Percentiles rank a stretch among this genome's conserved stretches.
Conservation (phyloP, 1,140 invertebrate genomes). For the Pygmarrhopalites habei region DNA sequence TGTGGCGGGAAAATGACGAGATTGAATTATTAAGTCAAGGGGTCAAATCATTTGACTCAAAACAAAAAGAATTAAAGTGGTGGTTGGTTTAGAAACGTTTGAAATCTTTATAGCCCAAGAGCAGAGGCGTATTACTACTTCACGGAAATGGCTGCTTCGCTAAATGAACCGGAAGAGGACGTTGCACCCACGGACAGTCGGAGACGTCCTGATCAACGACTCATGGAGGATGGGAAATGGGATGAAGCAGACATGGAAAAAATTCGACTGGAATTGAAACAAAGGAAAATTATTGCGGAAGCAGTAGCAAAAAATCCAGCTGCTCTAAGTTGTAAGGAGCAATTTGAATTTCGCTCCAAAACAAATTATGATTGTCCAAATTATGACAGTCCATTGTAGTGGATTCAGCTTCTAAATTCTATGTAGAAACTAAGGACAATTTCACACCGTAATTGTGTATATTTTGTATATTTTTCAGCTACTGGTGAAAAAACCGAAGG, state of each 20-base stretch:
- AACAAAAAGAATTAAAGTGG: too few species aligned
- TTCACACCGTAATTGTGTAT: too few species aligned
- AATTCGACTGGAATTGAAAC: conserved; percentile 55
- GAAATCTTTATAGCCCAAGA: conserved; percentile 15
- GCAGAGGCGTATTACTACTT: conserved; percentile 55
- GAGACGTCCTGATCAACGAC: conserved; percentile 56
- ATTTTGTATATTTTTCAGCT: too few species aligned
- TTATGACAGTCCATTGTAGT: conserved; percentile 42
- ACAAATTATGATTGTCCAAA: too few species aligned
- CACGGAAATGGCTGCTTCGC: conserved; percentile 54
- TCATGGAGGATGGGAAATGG: conserved; percentile 60
- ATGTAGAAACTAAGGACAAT: conserved; percentile 42
- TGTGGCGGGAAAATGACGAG: too few species aligned
- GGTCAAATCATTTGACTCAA: too few species aligned
- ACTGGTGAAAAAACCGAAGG: too few species aligned
- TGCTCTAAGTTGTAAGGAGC: background rate
- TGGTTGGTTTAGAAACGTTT: too few species aligned
- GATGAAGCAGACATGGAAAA: conserved; percentile 59
- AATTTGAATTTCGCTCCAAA: background rate
- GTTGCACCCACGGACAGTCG: conserved; percentile 59
- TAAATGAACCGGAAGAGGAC: conserved; percentile 53
- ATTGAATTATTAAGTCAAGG: too few species aligned
- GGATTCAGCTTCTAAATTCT: too few species aligned
- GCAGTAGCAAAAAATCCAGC: conserved; percentile 40
- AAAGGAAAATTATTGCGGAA: conserved; percentile 43